Evolutionary conservation across 2,888 invertebrate genomes (phyloP).

Genomic region (Nephrotoma appendiculata): DNA sequence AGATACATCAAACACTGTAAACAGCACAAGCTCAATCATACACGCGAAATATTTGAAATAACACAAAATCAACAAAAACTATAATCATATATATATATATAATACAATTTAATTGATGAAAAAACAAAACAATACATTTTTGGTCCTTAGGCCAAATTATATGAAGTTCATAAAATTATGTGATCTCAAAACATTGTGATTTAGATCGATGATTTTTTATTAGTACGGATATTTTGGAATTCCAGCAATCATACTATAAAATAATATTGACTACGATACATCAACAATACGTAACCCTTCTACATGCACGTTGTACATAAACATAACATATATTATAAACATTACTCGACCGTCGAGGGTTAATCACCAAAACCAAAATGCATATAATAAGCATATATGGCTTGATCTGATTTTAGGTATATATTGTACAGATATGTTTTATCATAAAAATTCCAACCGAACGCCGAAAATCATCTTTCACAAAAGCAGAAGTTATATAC

Average conservation of each 20-base stretch:
- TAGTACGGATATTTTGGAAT: neutral
- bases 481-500: neutral
- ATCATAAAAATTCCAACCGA: neutral
- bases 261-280: neutral
- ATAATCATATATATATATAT: neutral
- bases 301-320: neutral
- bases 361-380: neutral
- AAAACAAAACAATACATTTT: neutral
- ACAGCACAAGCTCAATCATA: neutral
- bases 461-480: neutral
- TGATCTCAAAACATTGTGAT: neutral
- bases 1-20: neutral
- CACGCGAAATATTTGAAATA: neutral
- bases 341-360: neutral
- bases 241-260: neutral
- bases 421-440: neutral
- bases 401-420: neutral
- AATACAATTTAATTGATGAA: neutral
- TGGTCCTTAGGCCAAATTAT: neutral
- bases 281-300: neutral
- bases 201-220: neutral
- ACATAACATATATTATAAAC: neutral
- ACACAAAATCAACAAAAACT: neutral
- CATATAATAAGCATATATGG: neutral
- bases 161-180: neutral